phyloP scores from a whole-genome alignment of 2,797 vertebrate species.

The Acipenser ruthenus region DNA sequence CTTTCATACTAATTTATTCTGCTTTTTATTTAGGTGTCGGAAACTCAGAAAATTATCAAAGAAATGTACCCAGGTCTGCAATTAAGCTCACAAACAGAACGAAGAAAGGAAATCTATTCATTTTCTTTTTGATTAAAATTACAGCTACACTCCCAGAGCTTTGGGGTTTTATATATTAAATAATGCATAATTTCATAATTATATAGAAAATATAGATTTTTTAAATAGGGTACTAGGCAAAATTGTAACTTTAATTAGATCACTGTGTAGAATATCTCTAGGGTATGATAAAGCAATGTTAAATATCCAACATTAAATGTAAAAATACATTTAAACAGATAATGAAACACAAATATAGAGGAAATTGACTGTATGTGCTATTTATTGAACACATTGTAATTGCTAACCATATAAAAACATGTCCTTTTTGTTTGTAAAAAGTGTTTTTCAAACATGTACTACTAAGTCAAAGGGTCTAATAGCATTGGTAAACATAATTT shows the following conservation, averaged over 20 bases:
- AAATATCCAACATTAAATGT: conserved; percentile 63
- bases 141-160: conserved; percentile 61
- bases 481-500: no score
- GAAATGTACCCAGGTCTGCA: conserved; percentile 47
- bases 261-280: conserved; percentile 67
- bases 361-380: conserved; percentile 52
- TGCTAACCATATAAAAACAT: conserved; percentile 44
- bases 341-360: conserved; percentile 68
- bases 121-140: conserved; percentile 72
- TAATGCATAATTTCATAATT: conserved; percentile 77
- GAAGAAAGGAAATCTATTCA: conserved; percentile 59
- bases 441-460: no score
- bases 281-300: conserved; percentile 72
- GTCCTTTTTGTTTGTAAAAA: not conserved
- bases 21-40: conserved; percentile 47
- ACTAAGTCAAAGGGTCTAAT: no score
- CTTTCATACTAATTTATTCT: conserved; percentile 56
- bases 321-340: conserved; percentile 69
- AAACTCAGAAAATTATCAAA: conserved; percentile 51
- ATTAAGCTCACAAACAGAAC: conserved; percentile 64
- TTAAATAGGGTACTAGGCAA: conserved; percentile 64
- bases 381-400: conserved; percentile 46
- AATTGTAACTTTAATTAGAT: conserved; percentile 72
- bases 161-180: conserved; percentile 71
- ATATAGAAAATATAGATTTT: conserved; percentile 77